Evolutionary conservation across 2,113 vertebrate genomes (phyloP), one percentile per base, ranked within the genome.

Genomic region (Cavia porcellus): DNA sequence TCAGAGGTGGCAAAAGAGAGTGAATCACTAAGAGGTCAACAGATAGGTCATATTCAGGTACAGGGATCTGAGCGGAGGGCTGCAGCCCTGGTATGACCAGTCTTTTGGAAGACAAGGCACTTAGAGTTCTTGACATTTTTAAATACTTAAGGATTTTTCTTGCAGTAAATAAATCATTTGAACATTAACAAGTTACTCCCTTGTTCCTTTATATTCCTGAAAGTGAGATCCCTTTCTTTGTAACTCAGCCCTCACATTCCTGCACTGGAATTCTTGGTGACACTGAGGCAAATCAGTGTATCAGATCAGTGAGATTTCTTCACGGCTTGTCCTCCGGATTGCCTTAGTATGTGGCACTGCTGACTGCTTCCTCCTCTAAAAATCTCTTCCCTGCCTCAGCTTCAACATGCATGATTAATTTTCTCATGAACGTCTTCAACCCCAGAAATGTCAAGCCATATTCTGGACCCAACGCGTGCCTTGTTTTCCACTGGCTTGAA

Each of bases 51-150:
- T 86, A 90, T 32, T 83, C 47, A 81, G 24, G 3, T 12, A 55
- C 0, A n/a, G 14, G 28, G 10, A 64, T 57, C 38, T 50, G 6
- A 50, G 28, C 83, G 7, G 30, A 90, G 35, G 24, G 74, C 57
- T 45, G 62, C 86, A 94, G 64, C 30, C 13, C 57, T 88, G 42
- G 45, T 2, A 38, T 4, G 0, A 14, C 47, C 59, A 68, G 14
- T 52, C 19, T 64, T 89, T 75, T 25, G 7, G 32, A 94, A 95
- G n/a, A 25, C 68, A 85, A 66, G 15, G 12, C 64, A 62, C 42
- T 62, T 94, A 19, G 79, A 80, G 70, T 87, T 88, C 28, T 47
- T 90, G n/a, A 25, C 35, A 75, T 62, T 32, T 50, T 90, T 88
- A 90, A 86, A 45, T 79, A 93, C 79, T 66, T 57, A 82, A n/a